Evolutionary conservation across 1,140 invertebrate genomes (phyloP).

Genomic region (Acyrthosiphon pisum): DNA sequence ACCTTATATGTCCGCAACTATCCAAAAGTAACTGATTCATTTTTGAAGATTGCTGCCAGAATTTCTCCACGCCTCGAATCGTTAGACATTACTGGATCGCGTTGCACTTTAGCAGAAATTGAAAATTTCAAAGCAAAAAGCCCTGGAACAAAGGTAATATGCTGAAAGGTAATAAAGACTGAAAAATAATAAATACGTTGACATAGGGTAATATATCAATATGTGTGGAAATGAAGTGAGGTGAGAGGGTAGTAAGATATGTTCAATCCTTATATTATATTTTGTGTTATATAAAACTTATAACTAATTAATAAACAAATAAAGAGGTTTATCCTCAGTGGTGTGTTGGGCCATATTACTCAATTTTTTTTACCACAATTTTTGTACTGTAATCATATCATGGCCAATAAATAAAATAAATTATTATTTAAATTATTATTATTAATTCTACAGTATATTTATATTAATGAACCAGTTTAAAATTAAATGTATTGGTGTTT

Average conservation of each 20-base stretch:
- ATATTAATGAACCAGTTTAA: no score
- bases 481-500: no score
- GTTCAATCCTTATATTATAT: neutral
- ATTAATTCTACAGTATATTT: no score
- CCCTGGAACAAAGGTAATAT: neutral
- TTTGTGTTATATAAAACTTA: neutral
- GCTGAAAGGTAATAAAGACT: conserved; percentile 47
- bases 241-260: neutral
- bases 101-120: conserved; percentile 37
- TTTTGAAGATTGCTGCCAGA: conserved; percentile 35
- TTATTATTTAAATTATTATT: no score
- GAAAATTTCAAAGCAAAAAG: conserved; percentile 40
- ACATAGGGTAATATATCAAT: neutral
- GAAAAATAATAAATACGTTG: neutral
- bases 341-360: no score
- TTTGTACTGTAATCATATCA: no score
- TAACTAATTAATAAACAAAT: no score
- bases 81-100: conserved; percentile 34
- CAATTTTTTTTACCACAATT: no score
- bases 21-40: conserved; percentile 46
- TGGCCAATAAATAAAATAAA: no score
- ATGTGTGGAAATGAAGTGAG: neutral
- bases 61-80: neutral
- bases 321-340: no score
- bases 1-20: conserved; percentile 34